Conservation (phyloP, 2,888 invertebrate genomes). For the Mongoloraphidia duomilia region DNA sequence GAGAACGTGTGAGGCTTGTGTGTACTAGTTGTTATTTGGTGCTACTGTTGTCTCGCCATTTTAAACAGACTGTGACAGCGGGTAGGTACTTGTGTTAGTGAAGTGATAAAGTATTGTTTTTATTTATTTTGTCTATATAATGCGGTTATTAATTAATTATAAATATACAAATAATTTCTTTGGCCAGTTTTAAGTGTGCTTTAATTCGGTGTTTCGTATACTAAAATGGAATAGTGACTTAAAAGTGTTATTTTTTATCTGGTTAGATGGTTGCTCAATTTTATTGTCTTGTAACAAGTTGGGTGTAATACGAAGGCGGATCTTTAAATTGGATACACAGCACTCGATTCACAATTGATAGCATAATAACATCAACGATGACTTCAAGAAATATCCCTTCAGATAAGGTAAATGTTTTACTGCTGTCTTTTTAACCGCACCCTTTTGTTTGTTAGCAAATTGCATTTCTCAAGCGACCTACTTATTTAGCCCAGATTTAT, state of each 20-base stretch:
- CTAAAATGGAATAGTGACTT: neutral
- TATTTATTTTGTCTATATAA: neutral
- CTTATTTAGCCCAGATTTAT: constrained; percentile 20
- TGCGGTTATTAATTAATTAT: neutral
- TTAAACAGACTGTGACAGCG: neutral
- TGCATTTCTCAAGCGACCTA: constrained; percentile 24
- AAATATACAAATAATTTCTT: neutral
- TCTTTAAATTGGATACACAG: neutral
- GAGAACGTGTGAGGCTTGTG: neutral
- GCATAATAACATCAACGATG: constrained; percentile 45
- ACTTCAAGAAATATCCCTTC: constrained; percentile 70
- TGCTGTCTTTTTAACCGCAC: constrained; percentile 30
- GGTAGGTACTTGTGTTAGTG: neutral
- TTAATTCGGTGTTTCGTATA: neutral
- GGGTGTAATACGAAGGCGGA: neutral
- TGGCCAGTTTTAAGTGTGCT: neutral
- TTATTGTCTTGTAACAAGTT: neutral
- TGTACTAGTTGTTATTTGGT: neutral
- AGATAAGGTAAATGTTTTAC: constrained; percentile 52
- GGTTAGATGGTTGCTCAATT: neutral
- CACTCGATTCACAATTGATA: constrained; percentile 10
- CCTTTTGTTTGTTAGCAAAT: constrained; percentile 21
- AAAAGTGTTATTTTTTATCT: neutral
- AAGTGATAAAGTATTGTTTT: neutral
- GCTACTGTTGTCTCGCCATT: neutral